A percentile compares a stretch with the other conserved stretches of the same genome.
These are phyloP conservation scores for Chaenodraco wilsoni DNA, from an alignment of 2,797 vertebrate species.

Conservation along the genomic window DNA sequence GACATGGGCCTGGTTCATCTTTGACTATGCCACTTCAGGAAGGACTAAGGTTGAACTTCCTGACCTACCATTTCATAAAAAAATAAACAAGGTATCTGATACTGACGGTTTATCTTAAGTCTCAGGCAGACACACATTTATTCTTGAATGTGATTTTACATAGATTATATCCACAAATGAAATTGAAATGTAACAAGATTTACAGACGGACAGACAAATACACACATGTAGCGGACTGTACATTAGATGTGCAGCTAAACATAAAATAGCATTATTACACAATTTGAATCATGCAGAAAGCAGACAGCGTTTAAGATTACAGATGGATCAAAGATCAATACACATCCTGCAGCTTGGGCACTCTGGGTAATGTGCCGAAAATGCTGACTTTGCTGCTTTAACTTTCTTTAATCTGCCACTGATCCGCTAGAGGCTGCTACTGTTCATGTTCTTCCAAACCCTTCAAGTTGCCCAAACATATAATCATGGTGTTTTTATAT, in stretches of 20 bases:
- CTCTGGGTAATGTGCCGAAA: slow-evolving; percentile 72
- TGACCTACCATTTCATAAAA: slow-evolving; percentile 53
- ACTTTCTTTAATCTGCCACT: slow-evolving; percentile 56
- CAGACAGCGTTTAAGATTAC: slow-evolving; percentile 73
- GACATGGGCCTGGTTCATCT: slow-evolving; percentile 85
- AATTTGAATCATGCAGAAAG: slow-evolving; percentile 76
- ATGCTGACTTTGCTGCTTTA: slow-evolving; percentile 72
- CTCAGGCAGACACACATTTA: slow-evolving; percentile 59
- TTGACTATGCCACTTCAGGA: slow-evolving; percentile 73
- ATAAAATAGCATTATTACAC: slow-evolving; percentile 68
- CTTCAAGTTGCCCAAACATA: background rate
- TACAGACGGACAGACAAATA: slow-evolving; percentile 72
- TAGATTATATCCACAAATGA: slow-evolving; percentile 61
- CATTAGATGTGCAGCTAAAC: slow-evolving; percentile 69
- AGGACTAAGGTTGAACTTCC: slow-evolving; percentile 59
- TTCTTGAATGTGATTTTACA: slow-evolving; percentile 63
- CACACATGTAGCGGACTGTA: slow-evolving; percentile 66
- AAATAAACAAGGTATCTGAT: slow-evolving; percentile 36
- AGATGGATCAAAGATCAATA: slow-evolving; percentile 80
- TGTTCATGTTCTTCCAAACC: slow-evolving; percentile 58
- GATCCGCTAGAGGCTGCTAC: slow-evolving; percentile 67
- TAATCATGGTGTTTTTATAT: background rate
- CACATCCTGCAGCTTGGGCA: slow-evolving; percentile 70
- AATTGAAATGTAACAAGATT: slow-evolving; percentile 64
- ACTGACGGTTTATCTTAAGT: slow-evolving; percentile 49